Evolutionary conservation across 2,888 invertebrate species (phyloP), one percentile per base, ranked within the genome.

Genomic region (Metalampra italica): DNA sequence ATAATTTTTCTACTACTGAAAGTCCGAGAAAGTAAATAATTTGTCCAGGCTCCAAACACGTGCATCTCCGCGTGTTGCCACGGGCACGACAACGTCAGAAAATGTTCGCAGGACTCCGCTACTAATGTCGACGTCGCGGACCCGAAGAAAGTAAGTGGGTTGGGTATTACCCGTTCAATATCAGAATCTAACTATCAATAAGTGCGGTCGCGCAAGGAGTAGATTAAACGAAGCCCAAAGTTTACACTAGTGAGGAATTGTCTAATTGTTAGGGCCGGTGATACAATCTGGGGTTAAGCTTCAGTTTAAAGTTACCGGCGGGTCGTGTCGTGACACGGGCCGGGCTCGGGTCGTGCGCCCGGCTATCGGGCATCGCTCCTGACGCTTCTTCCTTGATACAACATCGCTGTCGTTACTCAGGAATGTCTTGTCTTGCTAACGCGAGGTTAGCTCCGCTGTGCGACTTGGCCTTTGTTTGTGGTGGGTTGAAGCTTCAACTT

Each of bases 351-450:
- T 63, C 67, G 65, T 61, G 61, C 50, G 53, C 46, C 45, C 46
- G 36, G 30, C 60, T 72, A 75, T 71, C 75, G 68, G 62, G 49
- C 75, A 76, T 76, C 76, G 71, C 47, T 51, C 51, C 64, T 56
- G 59, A 50, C 56, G 59, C 67, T 64, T 63, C 58, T 56, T 54
- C 64, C 64, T 64, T 64, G 64, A 67, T 63, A 43, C 49, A 34
- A 56, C 62, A 68, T 65, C 60, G 60, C 64, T 53, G 53, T 52
- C 50, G 61, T 64, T 68, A 62, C 61, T 57, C 54, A 52, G 59
- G 60, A 65, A 62, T 63, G 59, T 61, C 59, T 56, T 59, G 57
- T 53, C 52, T 57, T 56, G 61, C 62, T 60, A 57, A 36, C 60
- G 53, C 44, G 51, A 45, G 37, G 42, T 42, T 12, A 42, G 42